phyloP scores from a whole-genome alignment of 2,113 vertebrate species.

The Solea senegalensis region DNA sequence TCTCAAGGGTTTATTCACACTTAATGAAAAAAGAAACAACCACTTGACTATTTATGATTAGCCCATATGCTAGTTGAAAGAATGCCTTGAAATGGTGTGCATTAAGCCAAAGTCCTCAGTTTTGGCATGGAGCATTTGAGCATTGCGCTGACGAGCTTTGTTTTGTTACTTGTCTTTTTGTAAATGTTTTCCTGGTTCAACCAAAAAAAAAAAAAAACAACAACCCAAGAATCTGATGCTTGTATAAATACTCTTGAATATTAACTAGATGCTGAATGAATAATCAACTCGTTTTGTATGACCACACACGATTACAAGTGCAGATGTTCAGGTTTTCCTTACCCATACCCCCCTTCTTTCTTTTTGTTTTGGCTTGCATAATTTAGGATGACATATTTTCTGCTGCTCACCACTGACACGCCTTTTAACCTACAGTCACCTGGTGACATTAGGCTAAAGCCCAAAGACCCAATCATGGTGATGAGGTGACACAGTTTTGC shows the following conservation, averaged over 20 bases:
- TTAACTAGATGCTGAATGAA: conserved; percentile 50
- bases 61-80: conserved; percentile 51
- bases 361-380: conserved; percentile 28
- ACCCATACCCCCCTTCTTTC: not conserved
- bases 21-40: conserved; percentile 51
- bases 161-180: conserved; percentile 62
- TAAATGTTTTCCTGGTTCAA: conserved; percentile 58
- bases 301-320: conserved; percentile 21
- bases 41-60: conserved; percentile 66
- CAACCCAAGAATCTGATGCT: conserved; percentile 16
- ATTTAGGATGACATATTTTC: conserved; percentile 39
- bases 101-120: conserved; percentile 70
- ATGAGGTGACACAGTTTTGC: conserved; percentile 43
- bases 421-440: conserved; percentile 55
- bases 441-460: conserved; percentile 67
- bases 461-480: conserved; percentile 65
- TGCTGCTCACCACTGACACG: conserved; percentile 60
- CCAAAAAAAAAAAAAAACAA: conserved; percentile 47
- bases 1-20: conserved; percentile 43
- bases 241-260: conserved; percentile 60
- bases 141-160: conserved; percentile 71
- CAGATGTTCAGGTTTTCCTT: conserved; percentile 11
- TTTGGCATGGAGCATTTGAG: conserved; percentile 66
- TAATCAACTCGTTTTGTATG: conserved; percentile 46
- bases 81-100: conserved; percentile 68